phyloP scores from a whole-genome alignment of 2,797 vertebrate species.

The Bradypodion ventrale region DNA sequence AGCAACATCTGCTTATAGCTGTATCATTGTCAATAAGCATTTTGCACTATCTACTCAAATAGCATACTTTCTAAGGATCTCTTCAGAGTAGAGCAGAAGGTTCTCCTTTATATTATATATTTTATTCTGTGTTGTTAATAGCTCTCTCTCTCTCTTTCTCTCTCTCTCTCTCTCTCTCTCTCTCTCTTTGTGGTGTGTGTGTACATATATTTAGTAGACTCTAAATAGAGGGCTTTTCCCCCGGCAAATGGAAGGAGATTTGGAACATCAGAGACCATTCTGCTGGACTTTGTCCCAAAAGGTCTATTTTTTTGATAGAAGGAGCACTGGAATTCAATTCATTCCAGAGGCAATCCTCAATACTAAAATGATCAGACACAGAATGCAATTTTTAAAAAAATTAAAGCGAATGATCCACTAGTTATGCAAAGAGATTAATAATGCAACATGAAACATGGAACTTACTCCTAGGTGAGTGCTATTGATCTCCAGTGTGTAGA shows the following conservation, averaged over 20 bases:
- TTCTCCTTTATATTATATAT: background rate
- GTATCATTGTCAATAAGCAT: slow-evolving; percentile 27
- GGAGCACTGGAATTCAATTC: too few species aligned
- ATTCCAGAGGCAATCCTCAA: background rate
- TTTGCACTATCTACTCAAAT: slow-evolving; percentile 35
- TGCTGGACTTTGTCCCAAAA: too few species aligned
- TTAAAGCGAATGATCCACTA: background rate
- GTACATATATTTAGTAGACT: too few species aligned
- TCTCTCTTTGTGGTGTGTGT: too few species aligned
- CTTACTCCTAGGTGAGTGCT: background rate
- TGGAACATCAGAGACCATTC: too few species aligned
- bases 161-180: too few species aligned
- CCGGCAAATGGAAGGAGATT: too few species aligned
- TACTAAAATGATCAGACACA: background rate
- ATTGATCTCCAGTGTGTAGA: too few species aligned
- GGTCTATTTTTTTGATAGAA: too few species aligned
- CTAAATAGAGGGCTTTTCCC: too few species aligned
- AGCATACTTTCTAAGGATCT: slow-evolving; percentile 2
- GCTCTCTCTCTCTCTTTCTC: too few species aligned
- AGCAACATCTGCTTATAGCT: slow-evolving; percentile 35
- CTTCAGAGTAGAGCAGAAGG: background rate
- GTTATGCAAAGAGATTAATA: background rate
- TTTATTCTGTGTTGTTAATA: background rate
- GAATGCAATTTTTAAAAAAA: background rate
- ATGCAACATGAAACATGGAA: background rate